Evolutionary conservation across 2,797 vertebrate genomes (phyloP).

Genomic region (Phrynocephalus forsythii): DNA sequence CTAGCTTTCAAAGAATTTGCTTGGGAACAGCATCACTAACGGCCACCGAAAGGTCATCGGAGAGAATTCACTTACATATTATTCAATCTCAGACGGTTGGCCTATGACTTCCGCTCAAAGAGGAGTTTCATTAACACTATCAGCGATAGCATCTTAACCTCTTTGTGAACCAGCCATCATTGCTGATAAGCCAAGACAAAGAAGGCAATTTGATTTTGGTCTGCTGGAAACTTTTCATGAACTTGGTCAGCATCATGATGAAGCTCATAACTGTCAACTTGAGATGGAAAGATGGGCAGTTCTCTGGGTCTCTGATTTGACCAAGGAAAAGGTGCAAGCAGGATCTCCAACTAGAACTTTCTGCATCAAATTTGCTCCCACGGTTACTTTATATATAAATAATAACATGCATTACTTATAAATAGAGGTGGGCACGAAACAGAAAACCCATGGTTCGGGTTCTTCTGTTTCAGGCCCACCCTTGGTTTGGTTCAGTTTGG

Average conservation of each 20-base stretch:
- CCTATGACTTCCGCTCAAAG: background rate
- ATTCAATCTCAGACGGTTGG: background rate
- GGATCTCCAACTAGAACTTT: no score
- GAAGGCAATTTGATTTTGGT: background rate
- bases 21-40: background rate
- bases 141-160: background rate
- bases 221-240: background rate
- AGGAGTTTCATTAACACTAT: background rate
- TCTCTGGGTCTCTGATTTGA: background rate
- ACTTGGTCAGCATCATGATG: background rate
- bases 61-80: background rate
- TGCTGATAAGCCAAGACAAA: background rate
- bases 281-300: background rate
- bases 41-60: background rate
- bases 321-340: no score
- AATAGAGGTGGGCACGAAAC: no score
- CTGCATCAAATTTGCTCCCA: no score
- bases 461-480: no score
- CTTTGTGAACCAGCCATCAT: background rate
- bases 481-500: no score
- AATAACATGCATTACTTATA: no score
- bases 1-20: background rate
- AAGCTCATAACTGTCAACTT: background rate
- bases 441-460: no score
- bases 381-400: no score